Conservation (phyloP, 1,140 invertebrate genomes). For the Eueides isabella region DNA sequence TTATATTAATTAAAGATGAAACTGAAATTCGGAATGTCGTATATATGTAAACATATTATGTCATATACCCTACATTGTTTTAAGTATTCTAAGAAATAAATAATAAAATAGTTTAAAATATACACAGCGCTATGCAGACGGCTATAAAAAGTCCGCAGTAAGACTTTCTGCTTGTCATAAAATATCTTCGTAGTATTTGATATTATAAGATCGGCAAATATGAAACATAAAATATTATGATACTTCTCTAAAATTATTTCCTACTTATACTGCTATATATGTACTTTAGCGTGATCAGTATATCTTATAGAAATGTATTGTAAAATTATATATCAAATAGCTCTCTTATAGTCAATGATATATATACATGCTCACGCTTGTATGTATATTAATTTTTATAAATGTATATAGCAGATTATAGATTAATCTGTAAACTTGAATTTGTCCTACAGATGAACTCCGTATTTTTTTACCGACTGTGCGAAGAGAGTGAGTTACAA, state of each 20-base stretch:
- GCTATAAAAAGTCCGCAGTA: slow-evolving; percentile 23
- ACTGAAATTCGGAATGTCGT: background rate
- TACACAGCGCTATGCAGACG: slow-evolving; percentile 15
- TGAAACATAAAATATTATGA: slow-evolving; percentile 66
- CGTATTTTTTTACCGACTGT: too few relatives aligned
- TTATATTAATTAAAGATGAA: background rate
- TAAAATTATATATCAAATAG: background rate
- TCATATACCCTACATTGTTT: background rate
- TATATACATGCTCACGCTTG: too few relatives aligned
- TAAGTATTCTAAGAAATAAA: slow-evolving; percentile 4
- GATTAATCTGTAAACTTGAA: too few relatives aligned
- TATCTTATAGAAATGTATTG: background rate
- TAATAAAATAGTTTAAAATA: slow-evolving; percentile 25
- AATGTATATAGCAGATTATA: too few relatives aligned
- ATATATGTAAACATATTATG: background rate
- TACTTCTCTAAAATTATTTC: slow-evolving; percentile 50
- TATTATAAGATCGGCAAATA: slow-evolving; percentile 47
- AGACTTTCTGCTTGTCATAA: slow-evolving; percentile 32
- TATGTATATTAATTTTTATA: too few relatives aligned
- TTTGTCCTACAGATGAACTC: too few relatives aligned
- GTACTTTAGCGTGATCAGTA: background rate
- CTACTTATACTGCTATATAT: slow-evolving; percentile 39
- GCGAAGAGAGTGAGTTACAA: too few relatives aligned
- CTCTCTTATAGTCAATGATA: too few relatives aligned
- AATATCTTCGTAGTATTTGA: slow-evolving; percentile 37